Base-by-base conservation (phyloP, 2,888 invertebrate species). In the Itoplectis maculator region DNA sequence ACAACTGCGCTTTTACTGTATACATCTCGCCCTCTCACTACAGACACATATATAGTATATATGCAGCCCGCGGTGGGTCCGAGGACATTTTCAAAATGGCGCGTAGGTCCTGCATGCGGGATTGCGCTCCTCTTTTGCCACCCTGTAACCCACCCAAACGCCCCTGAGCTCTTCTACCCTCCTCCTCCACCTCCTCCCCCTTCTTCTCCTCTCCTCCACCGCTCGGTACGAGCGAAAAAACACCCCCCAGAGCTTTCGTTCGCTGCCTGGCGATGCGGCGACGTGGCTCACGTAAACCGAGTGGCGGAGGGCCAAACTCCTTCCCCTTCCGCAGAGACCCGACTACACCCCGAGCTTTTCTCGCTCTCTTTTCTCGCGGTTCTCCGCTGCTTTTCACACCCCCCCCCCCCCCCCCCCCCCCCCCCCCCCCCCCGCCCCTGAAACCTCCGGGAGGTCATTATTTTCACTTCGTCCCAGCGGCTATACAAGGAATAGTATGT, bases 61-160 rank as follows among this genome's bases (percentile, higher is more conserved):
- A 69, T 47, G 70, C 70, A 51, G 54, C 69, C 54, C 54, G 40
- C 20, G 18, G 54, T 51, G 37, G 69, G 6, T 37, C 20, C 61
- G 37, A 51, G 73, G 63, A 51, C 73, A 40, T 63, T 74, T 74
- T 40, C 74, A 74, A 74, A 74, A 74, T 74, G 74, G 74, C 54
- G 75, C 18, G 37, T 18, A 45, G 56, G 40, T 35, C 20, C 56
- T 66, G 45, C 29, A 35, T 23, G 45, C 54, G 18, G 45, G 42
- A 61, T 61, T 49, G 37, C 68, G 15, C 76, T 42, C 51, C 68
- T 65, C 54, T 63, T 81, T 61, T 59, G 20, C 59, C 72, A 51
- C 77, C 81, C 77, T 56, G n/a, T n/a, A n/a, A n/a, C n/a, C 6
- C 47, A n/a, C 45, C 47, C 63, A n/a, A n/a, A 15, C 72, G 15